Percentiles rank a stretch among this genome's conserved stretches.
These are phyloP conservation scores for Typhlichthys eigenmanni DNA, from an alignment of 2,797 vertebrate species.

Conservation along the genomic window DNA sequence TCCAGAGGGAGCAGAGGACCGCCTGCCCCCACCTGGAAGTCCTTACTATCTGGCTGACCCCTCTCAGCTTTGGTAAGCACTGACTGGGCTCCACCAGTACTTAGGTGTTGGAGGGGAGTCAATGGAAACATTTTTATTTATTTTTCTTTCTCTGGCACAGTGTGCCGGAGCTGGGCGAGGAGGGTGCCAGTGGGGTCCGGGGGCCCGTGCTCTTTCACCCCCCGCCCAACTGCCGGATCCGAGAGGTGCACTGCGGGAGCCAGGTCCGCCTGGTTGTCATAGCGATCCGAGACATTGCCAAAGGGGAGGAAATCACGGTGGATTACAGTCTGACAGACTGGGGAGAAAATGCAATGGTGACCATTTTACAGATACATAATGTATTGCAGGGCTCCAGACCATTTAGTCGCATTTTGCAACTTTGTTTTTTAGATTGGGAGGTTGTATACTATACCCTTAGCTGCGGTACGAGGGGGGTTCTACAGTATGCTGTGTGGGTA, in stretches of 20 bases:
- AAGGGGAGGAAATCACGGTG: slow-evolving; percentile 84
- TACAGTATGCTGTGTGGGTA: too few relatives aligned
- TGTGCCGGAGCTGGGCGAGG: slow-evolving; percentile 79
- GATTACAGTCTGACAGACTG: slow-evolving; percentile 84
- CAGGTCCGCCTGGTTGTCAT: slow-evolving; percentile 83
- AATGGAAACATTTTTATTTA: not conserved
- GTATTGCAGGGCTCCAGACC: too few relatives aligned
- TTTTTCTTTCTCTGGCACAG: slow-evolving; percentile 45
- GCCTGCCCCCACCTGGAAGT: slow-evolving; percentile 76
- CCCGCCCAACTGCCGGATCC: slow-evolving; percentile 81
- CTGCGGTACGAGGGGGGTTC: too few relatives aligned
- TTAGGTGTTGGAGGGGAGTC: not conserved
- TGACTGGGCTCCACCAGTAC: not conserved
- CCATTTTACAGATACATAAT: slow-evolving; percentile 1
- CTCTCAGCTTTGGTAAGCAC: slow-evolving; percentile 77
- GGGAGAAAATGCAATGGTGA: slow-evolving; percentile 81
- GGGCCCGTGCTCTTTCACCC: slow-evolving; percentile 81
- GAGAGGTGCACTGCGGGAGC: slow-evolving; percentile 82
- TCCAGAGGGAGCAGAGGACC: slow-evolving; percentile 77
- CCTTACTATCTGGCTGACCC: slow-evolving; percentile 82
- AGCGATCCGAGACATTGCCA: slow-evolving; percentile 81
- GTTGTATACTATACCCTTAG: too few relatives aligned
- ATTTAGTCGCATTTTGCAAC: too few relatives aligned
- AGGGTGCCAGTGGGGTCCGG: slow-evolving; percentile 73
- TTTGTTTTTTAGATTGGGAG: too few relatives aligned